A percentile compares a stretch with the other conserved stretches of the same genome.
Evolutionary conservation across 2,113 vertebrate species (phyloP).

Genomic region (Elaphurus davidianus): DNA sequence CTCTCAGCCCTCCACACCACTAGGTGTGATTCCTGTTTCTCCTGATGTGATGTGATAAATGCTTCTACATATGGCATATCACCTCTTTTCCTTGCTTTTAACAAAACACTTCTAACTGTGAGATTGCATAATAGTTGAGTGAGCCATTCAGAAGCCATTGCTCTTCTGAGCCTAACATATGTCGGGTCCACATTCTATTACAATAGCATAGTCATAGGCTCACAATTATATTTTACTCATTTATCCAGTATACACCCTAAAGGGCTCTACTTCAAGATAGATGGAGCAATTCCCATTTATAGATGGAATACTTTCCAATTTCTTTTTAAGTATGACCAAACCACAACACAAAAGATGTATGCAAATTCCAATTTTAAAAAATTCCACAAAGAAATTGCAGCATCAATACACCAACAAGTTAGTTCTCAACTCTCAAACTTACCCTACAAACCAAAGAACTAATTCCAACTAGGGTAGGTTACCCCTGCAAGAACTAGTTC

Average conservation of each 20-base stretch:
- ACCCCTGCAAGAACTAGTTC: background rate
- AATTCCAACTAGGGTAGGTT: background rate
- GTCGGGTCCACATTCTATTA: rapidly evolving
- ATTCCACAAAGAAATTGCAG: background rate
- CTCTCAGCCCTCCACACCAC: background rate
- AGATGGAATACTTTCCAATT: background rate
- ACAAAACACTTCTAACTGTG: background rate
- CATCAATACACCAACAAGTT: background rate
- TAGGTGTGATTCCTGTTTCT: background rate
- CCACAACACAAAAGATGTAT: background rate
- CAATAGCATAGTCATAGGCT: background rate
- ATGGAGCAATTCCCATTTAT: background rate
- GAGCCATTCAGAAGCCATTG: background rate
- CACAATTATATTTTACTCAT: background rate
- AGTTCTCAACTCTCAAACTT: background rate
- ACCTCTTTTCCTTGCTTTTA: background rate
- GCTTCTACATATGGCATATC: background rate
- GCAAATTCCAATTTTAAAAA: background rate
- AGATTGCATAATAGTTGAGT: background rate
- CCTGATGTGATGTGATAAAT: background rate
- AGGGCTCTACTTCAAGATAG: background rate
- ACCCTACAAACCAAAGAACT: background rate
- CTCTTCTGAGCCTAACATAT: background rate
- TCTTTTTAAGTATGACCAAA: background rate
- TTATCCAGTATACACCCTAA: background rate